These are phyloP conservation scores for Eurois occulta DNA, from an alignment of 2,888 invertebrate species.

Conservation along the genomic window DNA sequence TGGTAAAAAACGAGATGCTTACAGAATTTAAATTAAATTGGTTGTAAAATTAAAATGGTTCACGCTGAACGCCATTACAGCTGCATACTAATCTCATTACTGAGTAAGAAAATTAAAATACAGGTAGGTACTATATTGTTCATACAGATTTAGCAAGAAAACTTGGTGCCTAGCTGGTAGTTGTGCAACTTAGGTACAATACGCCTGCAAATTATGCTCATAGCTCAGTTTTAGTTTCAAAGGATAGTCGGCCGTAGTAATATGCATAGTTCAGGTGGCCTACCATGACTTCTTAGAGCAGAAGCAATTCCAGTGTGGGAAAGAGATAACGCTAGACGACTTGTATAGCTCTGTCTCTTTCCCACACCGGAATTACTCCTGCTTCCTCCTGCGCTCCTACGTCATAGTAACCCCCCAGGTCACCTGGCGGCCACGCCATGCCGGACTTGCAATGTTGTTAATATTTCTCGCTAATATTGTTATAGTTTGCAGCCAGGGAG, in stretches of 20 bases:
- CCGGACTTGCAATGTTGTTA: conserved; percentile 62
- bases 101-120: neutral
- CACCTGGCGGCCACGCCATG: conserved; percentile 42
- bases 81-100: conserved; percentile 20
- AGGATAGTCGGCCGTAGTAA: conserved; percentile 56
- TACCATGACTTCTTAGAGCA: no score
- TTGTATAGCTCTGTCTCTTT: no score
- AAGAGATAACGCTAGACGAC: no score
- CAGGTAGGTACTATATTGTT: neutral
- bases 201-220: conserved; percentile 52
- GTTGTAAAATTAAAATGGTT: conserved; percentile 16
- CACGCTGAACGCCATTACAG: neutral
- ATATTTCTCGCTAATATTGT: conserved; percentile 66
- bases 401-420: no score
- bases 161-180: conserved; percentile 12
- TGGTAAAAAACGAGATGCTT: neutral
- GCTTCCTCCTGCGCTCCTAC: no score
- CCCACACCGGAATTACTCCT: no score
- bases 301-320: no score
- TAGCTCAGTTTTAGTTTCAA: conserved; percentile 63
- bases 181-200: conserved; percentile 26
- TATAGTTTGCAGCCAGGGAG: conserved; percentile 58
- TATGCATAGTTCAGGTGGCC: conserved; percentile 60
- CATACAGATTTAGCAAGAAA: conserved; percentile 16
- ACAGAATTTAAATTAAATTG: conserved; percentile 7